phyloP scores from a whole-genome alignment of 2,888 invertebrate species.

The Drosophila greeni region DNA sequence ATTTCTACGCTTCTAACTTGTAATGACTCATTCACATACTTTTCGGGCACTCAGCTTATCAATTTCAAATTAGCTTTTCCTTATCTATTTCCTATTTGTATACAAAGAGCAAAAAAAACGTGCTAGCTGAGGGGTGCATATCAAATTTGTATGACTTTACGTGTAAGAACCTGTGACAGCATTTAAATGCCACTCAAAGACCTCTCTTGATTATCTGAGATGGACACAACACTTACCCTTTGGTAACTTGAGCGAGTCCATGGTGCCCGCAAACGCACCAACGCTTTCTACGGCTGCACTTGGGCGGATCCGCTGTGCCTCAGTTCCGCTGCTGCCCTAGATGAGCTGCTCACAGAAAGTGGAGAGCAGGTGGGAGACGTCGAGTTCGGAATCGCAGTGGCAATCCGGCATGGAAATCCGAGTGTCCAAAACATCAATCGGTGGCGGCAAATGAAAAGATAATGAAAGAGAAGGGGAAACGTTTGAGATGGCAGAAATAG shows the following conservation, averaged over 20 bases:
- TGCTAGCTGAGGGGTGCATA: background rate
- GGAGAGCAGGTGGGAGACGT: slow-evolving; percentile 31
- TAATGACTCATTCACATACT: background rate
- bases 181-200: background rate
- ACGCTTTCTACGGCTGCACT: slow-evolving; percentile 64
- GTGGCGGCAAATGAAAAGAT: slow-evolving; percentile 55
- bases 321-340: slow-evolving; percentile 42
- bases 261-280: slow-evolving; percentile 62
- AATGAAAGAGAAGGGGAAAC: slow-evolving; percentile 25
- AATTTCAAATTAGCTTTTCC: background rate
- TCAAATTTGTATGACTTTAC: background rate
- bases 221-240: slow-evolving; percentile 69
- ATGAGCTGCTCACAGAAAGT: slow-evolving; percentile 54
- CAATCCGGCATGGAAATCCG: slow-evolving; percentile 1
- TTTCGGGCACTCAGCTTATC: background rate
- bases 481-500: no score
- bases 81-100: slow-evolving; percentile 2
- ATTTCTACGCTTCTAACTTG: background rate
- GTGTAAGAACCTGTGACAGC: slow-evolving; percentile 3
- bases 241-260: slow-evolving; percentile 78
- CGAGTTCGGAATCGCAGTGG: slow-evolving; percentile 18
- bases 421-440: slow-evolving; percentile 69
- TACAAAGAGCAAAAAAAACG: background rate
- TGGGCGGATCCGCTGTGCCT: slow-evolving; percentile 53
- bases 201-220: no score